Evolutionary conservation across 2,888 invertebrate genomes (phyloP).

Genomic region (Nomada ruficornis): DNA sequence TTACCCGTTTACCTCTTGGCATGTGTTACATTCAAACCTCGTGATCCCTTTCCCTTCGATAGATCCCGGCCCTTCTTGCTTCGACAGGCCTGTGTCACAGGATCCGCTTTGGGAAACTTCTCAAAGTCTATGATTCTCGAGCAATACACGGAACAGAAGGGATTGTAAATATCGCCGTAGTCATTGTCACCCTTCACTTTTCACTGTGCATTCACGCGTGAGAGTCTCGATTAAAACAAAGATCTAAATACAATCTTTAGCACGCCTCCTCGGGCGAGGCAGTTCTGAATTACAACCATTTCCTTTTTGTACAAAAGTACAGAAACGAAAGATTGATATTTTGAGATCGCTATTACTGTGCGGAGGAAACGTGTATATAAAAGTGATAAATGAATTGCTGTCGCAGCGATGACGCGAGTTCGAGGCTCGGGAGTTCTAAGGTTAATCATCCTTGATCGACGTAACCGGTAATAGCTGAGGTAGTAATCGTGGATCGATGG

Average conservation of each 20-base stretch:
- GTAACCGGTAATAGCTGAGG: neutral
- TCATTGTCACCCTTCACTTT: neutral
- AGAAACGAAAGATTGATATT: no score
- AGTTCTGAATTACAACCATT: no score
- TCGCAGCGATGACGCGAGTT: no score
- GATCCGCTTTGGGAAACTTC: neutral
- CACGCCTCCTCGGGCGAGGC: no score
- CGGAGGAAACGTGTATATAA: no score
- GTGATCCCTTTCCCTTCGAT: constrained; percentile 1
- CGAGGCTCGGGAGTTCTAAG: no score
- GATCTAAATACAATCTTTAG: no score
- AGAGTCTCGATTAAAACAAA: no score
- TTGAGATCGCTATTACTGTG: no score
- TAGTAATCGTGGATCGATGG: constrained; percentile 31
- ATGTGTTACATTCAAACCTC: constrained; percentile 5
- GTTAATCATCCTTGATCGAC: neutral
- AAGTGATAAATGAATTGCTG: no score
- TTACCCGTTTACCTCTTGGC: constrained; percentile 44
- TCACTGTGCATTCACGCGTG: no score
- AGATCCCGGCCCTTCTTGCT: neutral
- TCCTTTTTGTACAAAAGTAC: no score
- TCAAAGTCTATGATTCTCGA: neutral
- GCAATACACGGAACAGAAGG: neutral
- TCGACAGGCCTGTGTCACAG: neutral
- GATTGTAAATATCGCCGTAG: neutral